Base-by-base conservation (phyloP, 2,888 invertebrate species). In the Latheticus oryzae region DNA sequence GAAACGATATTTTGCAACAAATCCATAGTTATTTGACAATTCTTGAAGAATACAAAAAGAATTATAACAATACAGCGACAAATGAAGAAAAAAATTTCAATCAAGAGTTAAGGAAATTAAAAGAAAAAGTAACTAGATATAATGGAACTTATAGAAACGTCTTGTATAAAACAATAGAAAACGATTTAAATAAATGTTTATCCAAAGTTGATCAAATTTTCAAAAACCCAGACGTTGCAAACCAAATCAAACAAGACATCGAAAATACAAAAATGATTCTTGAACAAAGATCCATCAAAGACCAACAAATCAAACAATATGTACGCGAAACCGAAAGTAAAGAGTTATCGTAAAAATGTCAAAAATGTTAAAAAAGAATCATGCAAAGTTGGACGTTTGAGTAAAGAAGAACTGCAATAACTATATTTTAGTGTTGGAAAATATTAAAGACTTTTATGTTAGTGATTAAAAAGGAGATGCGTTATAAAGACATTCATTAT, bases 181-280 rank as follows among this genome's bases (percentile, higher is more conserved):
- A 63, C 24, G 66, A 69, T 19, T 37, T 70, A 7, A 66, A 67
- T 33, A 66, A 64, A 40, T 26, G 64, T 12, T 51, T 65, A 4
- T 15, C 58, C 5, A 58, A 65, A 19, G 56, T 61, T 1, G 62
- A 58, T 9, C 62, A 64, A 9, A 48, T 60, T 21, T 40, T 66
- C n/a, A 54, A 61, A 1, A 60, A 68, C 28, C 56, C 59, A 54
- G 19, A 37, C 1, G 42, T 35, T 9, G 47, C 63, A 4, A 52
- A 63, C 2, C 63, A 65, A 32, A 43, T 69, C 3, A 58, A 50
- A 1, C 64, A 45, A 23, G 65, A 70, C 5, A 62, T 65, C 1
- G 67, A 70, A 35, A 67, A 65, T 21, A 48, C 65, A n/a, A 47
- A 69, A 15, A 68, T 67, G 51, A 72, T 72, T 32, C 37, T 72